Base-by-base conservation (phyloP, 2,888 invertebrate genomes). In the Luperina nickerlii region DNA sequence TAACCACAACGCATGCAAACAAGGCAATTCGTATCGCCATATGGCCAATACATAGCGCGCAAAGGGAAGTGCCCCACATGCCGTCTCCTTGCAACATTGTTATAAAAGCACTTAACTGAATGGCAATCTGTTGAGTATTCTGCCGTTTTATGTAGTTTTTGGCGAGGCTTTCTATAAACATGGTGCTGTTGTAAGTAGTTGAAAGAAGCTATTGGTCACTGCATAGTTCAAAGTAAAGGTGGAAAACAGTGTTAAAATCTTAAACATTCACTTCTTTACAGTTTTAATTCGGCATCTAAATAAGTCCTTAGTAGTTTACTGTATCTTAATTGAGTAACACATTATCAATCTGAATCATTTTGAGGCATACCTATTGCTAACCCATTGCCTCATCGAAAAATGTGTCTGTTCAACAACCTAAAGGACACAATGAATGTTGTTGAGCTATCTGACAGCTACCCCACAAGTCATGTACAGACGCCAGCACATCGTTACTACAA, bases 41-140 rank as follows among this genome's bases (percentile, higher is more conserved):
- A 87, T 87, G 84, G 84, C 71, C 45, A 74, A 77, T 77, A 74
- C 54, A 73, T 78, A 73, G 45, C 67, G 15, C 60, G 42, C 15
- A 24, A 54, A 78, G 54, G 69, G 54, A 72, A 83, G 54, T 62
- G 38, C 15, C 84, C 70, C 84, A 87, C 68, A 84, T 84, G 84
- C 62, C 42, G 72, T 66, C 63, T 74, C 18, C 15, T 71, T 77
- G 57, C 27, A 54, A 80, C 45, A 68, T 83, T 54, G 24, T 38
- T 78, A 27, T 57, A 57, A 72, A 77, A 20, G 72, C 27, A 78
- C 62, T 68, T 62, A 78, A 75, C 66, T 60, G 60, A 83, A 72
- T 60, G 57, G 42, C 87, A 84, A 75, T 74, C 84, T 87, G 84
- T 84, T 70, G 57, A 5, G 13, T 78, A 32, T 62, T 60, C 27